These are phyloP conservation scores for Ciconia stormi DNA, from an alignment of 2,113 vertebrate genomes.

Conservation along the genomic window DNA sequence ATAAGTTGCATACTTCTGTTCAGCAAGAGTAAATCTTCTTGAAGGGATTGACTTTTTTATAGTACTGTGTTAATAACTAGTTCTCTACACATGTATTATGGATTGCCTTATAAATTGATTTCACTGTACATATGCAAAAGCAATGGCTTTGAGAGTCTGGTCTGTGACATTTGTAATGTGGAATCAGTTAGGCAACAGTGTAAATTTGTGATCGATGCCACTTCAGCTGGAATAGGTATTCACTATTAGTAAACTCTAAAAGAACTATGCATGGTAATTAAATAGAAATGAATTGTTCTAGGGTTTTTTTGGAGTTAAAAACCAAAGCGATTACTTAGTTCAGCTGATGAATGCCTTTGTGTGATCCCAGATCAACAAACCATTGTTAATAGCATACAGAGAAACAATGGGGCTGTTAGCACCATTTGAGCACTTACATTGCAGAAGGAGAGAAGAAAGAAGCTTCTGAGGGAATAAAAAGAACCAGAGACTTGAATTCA, in stretches of 20 bases:
- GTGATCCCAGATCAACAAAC: neutral
- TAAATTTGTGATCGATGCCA: conserved; percentile 62
- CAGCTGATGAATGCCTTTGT: conserved; percentile 27
- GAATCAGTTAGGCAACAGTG: neutral
- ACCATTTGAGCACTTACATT: neutral
- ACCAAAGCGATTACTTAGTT: neutral
- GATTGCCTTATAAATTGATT: conserved; percentile 68
- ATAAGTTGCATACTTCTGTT: conserved; percentile 37
- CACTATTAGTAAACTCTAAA: conserved; percentile 59
- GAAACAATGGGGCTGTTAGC: neutral
- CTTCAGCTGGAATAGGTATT: conserved; percentile 53
- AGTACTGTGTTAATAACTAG: conserved; percentile 40
- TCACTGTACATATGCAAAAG: conserved; percentile 36
- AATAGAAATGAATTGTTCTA: conserved; percentile 50
- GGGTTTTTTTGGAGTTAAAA: neutral
- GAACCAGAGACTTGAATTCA: neutral
- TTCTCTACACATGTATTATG: conserved; percentile 53
- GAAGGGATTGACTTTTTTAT: conserved; percentile 24
- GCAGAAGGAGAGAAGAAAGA: neutral
- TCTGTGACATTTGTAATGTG: conserved; percentile 50
- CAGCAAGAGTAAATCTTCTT: conserved; percentile 7
- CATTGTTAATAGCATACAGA: neutral
- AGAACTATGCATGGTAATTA: conserved; percentile 33
- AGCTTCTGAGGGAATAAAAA: neutral
- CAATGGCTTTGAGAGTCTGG: conserved; percentile 27